Evolutionary conservation across 35 echinoderm and acorn worm species (phyloP), one percentile per base, ranked within the genome.

Genomic region (Ophioderma brevispina): DNA sequence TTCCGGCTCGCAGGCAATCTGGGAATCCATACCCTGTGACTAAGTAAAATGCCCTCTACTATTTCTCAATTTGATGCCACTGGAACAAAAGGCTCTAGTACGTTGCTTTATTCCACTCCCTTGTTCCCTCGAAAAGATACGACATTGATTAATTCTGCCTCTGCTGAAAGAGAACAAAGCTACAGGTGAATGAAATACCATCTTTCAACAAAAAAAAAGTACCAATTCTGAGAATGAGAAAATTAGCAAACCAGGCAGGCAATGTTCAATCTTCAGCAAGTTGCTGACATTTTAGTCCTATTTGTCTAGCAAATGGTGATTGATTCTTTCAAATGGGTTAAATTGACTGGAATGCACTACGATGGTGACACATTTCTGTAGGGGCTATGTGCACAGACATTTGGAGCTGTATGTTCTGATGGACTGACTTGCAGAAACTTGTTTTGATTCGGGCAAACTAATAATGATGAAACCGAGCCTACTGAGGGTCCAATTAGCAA

Each of bases 151-250:
- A 70, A 70, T 25, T 70, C 23, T 70, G n/a, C 23, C 28, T 30
- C 59, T 70, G 28, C 59, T 70, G 15, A 70, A 70, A 70, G 28
- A 46, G 41, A 46, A 46, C 59, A 25, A 30, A 25, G 23, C 59
- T 70, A 70, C 59, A 70, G 59, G 59, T 70, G 59, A 8, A 70
- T 70, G 59, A 70, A 70, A 70, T 70, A 70, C 59, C 59, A 70
- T 70, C 59, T 70, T 30, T 2, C 59, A 2, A 21, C 46, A 21
- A 21, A 30, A 30, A 70, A 70, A 70, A 70, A 30, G 28, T 15
- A 8, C 10, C 59, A 70, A 70, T 70, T 8, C 5, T 18, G 17
- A 70, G 28, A 18, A 25, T 15, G 59, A 8, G 41, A 46, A 46
- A 46, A 46, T 17, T 8, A 46, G 41, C 41, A 4, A 46, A 8